These are phyloP conservation scores for Drosophila carrolli DNA, from an alignment of 1,140 invertebrate species.

Conservation along the genomic window DNA sequence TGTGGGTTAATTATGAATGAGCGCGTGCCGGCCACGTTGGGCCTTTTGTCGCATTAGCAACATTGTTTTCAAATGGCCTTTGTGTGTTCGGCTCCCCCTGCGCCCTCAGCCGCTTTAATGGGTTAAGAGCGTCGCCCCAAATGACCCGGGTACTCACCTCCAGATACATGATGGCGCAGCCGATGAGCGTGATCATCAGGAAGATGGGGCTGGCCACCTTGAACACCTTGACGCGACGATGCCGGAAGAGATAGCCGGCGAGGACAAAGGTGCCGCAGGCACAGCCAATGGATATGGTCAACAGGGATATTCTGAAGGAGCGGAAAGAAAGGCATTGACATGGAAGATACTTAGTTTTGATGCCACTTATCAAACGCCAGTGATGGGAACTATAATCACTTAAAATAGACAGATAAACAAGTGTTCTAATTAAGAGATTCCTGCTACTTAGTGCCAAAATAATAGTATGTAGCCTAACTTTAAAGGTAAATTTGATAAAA, in stretches of 20 bases:
- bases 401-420: no score
- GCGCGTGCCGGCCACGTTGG: constrained; percentile 32
- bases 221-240: constrained; percentile 93
- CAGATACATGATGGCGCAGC: constrained; percentile 95
- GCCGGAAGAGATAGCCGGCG: constrained; percentile 91
- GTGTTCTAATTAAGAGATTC: no score
- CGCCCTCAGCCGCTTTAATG: constrained; percentile 17
- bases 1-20: constrained; percentile 79
- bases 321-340: constrained; percentile 1
- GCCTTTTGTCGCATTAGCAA: constrained; percentile 72
- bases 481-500: no score
- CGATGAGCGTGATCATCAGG: constrained; percentile 93
- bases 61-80: constrained; percentile 70
- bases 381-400: background rate
- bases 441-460: no score
- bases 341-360: background rate
- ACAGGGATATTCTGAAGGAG: constrained; percentile 89
- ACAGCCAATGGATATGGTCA: constrained; percentile 93
- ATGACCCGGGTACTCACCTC: constrained; percentile 87
- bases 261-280: constrained; percentile 90
- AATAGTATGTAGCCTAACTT: no score
- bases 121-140: constrained; percentile 34
- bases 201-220: constrained; percentile 96
- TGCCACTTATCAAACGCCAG: background rate
- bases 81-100: constrained; percentile 44